Percentiles rank a stretch among this genome's conserved stretches.
These are phyloP conservation scores for Ornithoptera priamus DNA, from an alignment of 2,888 invertebrate genomes.

Conservation along the genomic window DNA sequence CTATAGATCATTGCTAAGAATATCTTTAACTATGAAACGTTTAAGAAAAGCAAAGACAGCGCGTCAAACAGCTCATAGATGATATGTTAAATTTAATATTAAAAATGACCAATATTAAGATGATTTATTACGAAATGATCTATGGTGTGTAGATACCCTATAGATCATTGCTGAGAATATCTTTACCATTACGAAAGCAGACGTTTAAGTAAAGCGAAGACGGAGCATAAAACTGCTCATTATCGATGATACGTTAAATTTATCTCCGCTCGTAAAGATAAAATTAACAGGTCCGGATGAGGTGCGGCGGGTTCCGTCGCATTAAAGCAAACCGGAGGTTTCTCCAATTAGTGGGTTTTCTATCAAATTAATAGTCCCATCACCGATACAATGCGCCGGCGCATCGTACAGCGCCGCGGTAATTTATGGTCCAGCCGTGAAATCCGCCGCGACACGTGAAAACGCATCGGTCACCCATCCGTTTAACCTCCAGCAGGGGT, in stretches of 20 bases:
- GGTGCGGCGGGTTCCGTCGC: slow-evolving; percentile 30
- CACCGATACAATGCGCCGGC: slow-evolving; percentile 38
- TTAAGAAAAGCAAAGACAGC: slow-evolving; percentile 17
- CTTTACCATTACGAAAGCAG: neutral
- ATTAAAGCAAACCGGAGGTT: slow-evolving; percentile 37
- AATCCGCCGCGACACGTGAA: slow-evolving; percentile 26
- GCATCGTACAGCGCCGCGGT: slow-evolving; percentile 28
- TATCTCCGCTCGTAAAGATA: slow-evolving; percentile 46
- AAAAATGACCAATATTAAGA: no score
- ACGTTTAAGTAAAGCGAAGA: slow-evolving; percentile 22
- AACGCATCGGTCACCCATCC: slow-evolving; percentile 24
- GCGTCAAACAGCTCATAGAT: slow-evolving; percentile 32
- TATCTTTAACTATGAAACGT: neutral
- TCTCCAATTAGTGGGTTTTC: slow-evolving; percentile 48
- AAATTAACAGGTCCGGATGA: slow-evolving; percentile 38
- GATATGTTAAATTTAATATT: slow-evolving; percentile 40
- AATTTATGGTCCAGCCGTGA: slow-evolving; percentile 32
- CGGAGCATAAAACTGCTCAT: slow-evolving; percentile 16
- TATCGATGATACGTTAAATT: slow-evolving; percentile 43
- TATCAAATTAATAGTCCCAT: slow-evolving; percentile 47
- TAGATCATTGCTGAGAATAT: no score
- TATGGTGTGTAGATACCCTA: no score
- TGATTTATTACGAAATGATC: no score
- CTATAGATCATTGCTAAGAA: no score
- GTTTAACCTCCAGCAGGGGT: slow-evolving; percentile 27